Conservation (phyloP, 2,113 vertebrate genomes). For the Phainopepla nitens region DNA sequence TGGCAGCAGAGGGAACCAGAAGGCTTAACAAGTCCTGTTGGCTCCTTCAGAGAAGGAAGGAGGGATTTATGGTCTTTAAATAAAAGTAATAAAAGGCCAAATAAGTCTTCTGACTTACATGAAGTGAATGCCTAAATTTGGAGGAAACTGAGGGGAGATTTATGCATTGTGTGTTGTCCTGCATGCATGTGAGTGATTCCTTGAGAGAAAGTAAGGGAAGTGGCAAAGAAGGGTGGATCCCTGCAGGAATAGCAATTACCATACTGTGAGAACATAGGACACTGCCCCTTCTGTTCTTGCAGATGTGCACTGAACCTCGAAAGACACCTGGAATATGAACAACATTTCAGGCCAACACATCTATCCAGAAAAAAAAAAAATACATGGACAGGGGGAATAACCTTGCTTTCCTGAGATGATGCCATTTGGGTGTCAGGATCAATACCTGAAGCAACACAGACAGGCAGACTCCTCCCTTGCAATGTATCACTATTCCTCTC, state of each 20-base stretch:
- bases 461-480: not conserved
- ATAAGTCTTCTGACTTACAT: not conserved
- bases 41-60: constrained; percentile 2
- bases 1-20: constrained; percentile 28
- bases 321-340: not conserved
- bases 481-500: not conserved
- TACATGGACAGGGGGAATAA: not conserved
- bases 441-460: not conserved
- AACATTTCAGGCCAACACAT: not conserved
- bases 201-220: not conserved
- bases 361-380: not conserved
- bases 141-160: not conserved
- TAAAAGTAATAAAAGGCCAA: not conserved
- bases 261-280: not conserved
- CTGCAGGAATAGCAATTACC: not conserved
- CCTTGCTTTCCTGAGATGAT: not conserved
- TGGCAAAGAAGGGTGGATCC: not conserved
- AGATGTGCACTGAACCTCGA: not conserved
- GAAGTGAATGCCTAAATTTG: not conserved
- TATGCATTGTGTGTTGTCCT: not conserved
- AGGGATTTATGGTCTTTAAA: constrained; percentile 19
- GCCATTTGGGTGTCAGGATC: not conserved
- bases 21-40: constrained; percentile 9
- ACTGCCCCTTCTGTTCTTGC: not conserved
- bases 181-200: not conserved